A percentile compares a stretch with the other conserved stretches of the same genome.
Evolutionary conservation across 2,113 vertebrate genomes (phyloP).

Genomic region (Aix galericulata): DNA sequence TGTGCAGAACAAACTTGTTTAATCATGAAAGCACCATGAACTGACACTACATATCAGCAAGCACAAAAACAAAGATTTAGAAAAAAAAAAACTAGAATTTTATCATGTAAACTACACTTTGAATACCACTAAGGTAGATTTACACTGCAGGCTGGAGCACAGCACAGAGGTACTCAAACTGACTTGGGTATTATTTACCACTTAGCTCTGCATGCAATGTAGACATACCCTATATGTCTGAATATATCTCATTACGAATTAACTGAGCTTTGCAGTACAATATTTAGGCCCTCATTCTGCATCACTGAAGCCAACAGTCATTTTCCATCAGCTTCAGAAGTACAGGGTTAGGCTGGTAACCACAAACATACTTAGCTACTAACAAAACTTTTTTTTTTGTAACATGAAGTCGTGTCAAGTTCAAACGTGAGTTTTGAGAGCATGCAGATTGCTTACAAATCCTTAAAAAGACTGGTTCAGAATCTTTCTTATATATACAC

Average conservation of each 20-base stretch:
- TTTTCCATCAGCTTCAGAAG: background rate
- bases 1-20: slow-evolving; percentile 64
- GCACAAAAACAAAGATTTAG: background rate
- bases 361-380: slow-evolving; percentile 7
- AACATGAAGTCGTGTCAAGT: background rate
- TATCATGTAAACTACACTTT: background rate
- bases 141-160: slow-evolving; percentile 32
- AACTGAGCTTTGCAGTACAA: background rate
- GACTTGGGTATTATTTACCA: background rate
- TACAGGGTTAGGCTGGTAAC: slow-evolving; percentile 9
- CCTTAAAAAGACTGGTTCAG: slow-evolving; percentile 70
- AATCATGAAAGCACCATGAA: slow-evolving; percentile 60
- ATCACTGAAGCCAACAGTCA: background rate
- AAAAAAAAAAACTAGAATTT: slow-evolving; percentile 39
- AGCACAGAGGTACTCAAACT: slow-evolving; percentile 19
- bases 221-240: slow-evolving; percentile 20
- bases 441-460: slow-evolving; percentile 59
- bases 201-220: slow-evolving; percentile 38
- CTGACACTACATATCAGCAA: slow-evolving; percentile 48
- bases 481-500: slow-evolving; percentile 67
- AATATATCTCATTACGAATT: background rate
- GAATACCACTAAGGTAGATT: slow-evolving; percentile 39
- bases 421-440: slow-evolving; percentile 50
- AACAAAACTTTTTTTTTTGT: slow-evolving; percentile 8
- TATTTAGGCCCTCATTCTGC: slow-evolving; percentile 43